Percentiles rank a stretch among this genome's conserved stretches.
phyloP scores from a whole-genome alignment of 2,797 vertebrate species.

The Otolemur crassicaudatus region DNA sequence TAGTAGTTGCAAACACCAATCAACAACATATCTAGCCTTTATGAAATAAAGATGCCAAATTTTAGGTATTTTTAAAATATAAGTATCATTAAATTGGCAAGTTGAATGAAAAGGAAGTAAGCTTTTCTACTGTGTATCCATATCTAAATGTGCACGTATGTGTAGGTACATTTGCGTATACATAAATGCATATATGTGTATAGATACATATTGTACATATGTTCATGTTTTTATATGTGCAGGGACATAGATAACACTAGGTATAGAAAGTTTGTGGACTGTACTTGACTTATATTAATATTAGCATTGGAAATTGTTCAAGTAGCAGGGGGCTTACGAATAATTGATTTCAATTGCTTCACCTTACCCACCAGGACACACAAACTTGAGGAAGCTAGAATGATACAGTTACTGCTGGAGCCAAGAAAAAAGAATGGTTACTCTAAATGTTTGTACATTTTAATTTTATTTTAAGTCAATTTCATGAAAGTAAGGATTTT shows the following conservation, averaged over 20 bases:
- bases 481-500: background rate
- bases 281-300: background rate
- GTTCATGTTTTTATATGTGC: background rate
- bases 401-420: background rate
- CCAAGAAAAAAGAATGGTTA: background rate
- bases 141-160: background rate
- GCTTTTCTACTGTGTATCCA: background rate
- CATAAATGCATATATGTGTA: background rate
- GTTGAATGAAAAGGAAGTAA: background rate
- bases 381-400: background rate
- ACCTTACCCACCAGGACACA: background rate
- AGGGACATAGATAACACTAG: background rate
- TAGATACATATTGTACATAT: no score
- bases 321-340: background rate
- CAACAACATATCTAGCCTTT: background rate
- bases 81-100: background rate
- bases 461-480: constrained; percentile 24
- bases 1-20: background rate
- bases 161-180: background rate
- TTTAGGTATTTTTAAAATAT: background rate
- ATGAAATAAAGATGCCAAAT: background rate
- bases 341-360: background rate
- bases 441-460: background rate
- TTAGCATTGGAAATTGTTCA: background rate
- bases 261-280: background rate